phyloP scores from a whole-genome alignment of 30 jellyfish, hydroid and myxozoan genomes.

The Sanderia malayensis region DNA sequence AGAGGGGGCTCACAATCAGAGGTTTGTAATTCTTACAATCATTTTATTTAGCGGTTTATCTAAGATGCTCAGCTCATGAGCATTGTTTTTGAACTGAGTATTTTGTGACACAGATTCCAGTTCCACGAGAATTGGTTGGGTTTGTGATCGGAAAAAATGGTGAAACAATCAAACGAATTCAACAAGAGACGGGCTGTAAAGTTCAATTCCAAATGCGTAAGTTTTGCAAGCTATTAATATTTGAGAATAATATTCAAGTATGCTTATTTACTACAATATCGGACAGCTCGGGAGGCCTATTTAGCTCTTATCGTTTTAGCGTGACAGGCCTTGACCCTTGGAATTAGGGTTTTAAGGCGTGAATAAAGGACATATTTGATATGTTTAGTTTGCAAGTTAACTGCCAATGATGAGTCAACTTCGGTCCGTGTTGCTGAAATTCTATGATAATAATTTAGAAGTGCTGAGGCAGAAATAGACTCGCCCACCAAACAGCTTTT shows the following conservation, averaged over 20 bases:
- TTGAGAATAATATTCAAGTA: too few relatives aligned
- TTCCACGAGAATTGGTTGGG: slow-evolving; percentile 98
- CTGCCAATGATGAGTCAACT: slow-evolving; percentile 61
- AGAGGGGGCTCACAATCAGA: neutral
- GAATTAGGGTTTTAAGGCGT: too few relatives aligned
- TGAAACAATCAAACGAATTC: slow-evolving; percentile 84
- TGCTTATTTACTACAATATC: too few relatives aligned
- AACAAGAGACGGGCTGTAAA: slow-evolving; percentile 90
- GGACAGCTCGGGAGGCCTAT: too few relatives aligned
- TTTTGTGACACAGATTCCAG: slow-evolving; percentile 80
- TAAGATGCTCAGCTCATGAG: too few relatives aligned
- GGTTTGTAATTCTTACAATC: slow-evolving; percentile 18
- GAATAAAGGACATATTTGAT: too few relatives aligned
- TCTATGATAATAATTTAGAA: slow-evolving; percentile 35
- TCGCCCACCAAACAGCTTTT: too few relatives aligned
- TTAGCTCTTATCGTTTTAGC: too few relatives aligned
- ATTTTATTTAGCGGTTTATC: too few relatives aligned
- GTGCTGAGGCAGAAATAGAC: slow-evolving; percentile 69
- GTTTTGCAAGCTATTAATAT: slow-evolving; percentile 11
- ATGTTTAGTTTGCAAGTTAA: too few relatives aligned
- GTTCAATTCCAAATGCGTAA: slow-evolving; percentile 92
- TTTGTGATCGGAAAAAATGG: slow-evolving; percentile 98
- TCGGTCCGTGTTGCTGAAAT: slow-evolving; percentile 66
- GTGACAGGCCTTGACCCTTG: too few relatives aligned
- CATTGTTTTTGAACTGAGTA: too few relatives aligned